phyloP scores from a whole-genome alignment of 2,888 invertebrate species.

The Metallyticus violacea region DNA sequence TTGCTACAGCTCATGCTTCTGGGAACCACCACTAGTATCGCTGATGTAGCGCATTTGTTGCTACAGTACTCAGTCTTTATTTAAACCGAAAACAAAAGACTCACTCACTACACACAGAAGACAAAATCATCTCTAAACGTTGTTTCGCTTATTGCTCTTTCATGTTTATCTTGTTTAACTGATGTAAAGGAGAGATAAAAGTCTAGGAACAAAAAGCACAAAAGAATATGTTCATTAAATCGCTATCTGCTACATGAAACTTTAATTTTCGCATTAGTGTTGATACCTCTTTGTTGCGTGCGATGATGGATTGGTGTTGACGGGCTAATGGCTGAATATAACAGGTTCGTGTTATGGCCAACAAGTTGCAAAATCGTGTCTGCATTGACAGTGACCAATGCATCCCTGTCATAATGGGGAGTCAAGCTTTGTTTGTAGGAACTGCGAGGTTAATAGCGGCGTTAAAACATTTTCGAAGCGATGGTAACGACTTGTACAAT shows the following conservation, averaged over 20 bases:
- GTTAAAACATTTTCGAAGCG: too few relatives aligned
- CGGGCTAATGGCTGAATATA: neutral
- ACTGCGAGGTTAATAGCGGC: too few relatives aligned
- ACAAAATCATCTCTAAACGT: neutral
- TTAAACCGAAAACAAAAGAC: neutral
- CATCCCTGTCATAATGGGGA: neutral
- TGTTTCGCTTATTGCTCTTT: neutral
- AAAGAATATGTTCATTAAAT: neutral
- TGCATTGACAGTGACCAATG: neutral
- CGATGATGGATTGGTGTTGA: neutral
- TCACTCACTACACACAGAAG: neutral
- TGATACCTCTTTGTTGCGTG: neutral
- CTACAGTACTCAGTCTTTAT: neutral
- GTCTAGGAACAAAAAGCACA: neutral
- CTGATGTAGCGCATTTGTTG: neutral
- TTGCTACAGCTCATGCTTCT: neutral
- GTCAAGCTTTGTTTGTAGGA: too few relatives aligned
- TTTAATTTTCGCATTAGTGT: neutral
- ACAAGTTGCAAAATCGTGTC: neutral
- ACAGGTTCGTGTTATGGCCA: neutral
- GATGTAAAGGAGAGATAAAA: too few relatives aligned
- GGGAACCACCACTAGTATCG: neutral
- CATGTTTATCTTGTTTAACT: neutral
- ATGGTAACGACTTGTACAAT: too few relatives aligned
- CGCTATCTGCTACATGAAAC: neutral